Evolutionary conservation across 1,140 invertebrate species (phyloP).

Genomic region (Brachionus rotundiformis): DNA sequence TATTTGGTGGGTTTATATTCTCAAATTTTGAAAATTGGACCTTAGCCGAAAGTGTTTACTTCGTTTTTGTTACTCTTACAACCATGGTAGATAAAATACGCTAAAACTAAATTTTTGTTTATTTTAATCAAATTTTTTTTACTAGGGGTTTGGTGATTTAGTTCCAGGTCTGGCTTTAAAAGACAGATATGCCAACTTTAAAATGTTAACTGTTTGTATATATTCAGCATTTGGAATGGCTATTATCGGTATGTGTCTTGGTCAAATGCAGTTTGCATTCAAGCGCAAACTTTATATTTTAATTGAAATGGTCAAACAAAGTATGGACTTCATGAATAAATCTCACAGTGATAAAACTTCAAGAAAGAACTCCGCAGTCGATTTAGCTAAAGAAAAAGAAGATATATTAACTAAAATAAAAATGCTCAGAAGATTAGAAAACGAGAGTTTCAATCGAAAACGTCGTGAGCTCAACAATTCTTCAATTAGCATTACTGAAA

Average conservation of each 20-base stretch:
- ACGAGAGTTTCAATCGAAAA: background rate
- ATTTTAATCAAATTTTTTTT: background rate
- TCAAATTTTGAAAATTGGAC: slow-evolving; percentile 78
- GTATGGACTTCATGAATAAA: slow-evolving; percentile 16
- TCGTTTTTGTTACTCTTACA: slow-evolving; percentile 81
- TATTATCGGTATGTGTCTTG: slow-evolving; percentile 96
- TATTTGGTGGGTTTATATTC: slow-evolving; percentile 85
- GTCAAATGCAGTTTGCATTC: slow-evolving; percentile 84
- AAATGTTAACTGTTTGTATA: slow-evolving; percentile 69
- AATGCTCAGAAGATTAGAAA: slow-evolving; percentile 11
- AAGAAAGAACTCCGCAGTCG: background rate
- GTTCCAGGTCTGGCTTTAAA: slow-evolving; percentile 74
- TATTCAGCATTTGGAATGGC: slow-evolving; percentile 96
- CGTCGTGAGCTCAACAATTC: background rate
- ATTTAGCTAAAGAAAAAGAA: slow-evolving; percentile 8
- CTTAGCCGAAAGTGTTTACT: slow-evolving; percentile 86
- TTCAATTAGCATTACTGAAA: background rate
- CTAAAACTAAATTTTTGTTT: background rate
- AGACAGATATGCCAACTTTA: background rate
- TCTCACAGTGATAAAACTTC: background rate
- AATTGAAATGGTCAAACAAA: slow-evolving; percentile 24
- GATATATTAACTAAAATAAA: slow-evolving; percentile 15
- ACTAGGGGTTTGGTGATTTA: slow-evolving; percentile 84
- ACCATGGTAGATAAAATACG: slow-evolving; percentile 67
- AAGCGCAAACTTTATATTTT: background rate